phyloP scores from a whole-genome alignment of 2,113 vertebrate species.

The Phalacrocorax aristotelis region DNA sequence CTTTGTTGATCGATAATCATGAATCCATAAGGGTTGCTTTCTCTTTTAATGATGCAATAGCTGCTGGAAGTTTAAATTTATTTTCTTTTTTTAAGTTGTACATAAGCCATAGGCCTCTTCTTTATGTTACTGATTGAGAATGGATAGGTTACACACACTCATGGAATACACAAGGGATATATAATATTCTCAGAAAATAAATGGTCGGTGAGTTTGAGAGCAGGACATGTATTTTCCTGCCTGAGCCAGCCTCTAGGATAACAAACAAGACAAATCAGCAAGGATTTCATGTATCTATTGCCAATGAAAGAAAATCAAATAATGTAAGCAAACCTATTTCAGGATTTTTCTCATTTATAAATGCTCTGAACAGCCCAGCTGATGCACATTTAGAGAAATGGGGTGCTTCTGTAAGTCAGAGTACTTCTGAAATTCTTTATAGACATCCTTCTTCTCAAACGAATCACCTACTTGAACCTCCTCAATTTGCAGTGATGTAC shows the following conservation, averaged over 20 bases:
- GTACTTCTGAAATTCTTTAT: neutral
- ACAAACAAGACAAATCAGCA: neutral
- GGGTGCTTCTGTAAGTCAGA: neutral
- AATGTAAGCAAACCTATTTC: neutral
- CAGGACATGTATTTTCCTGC: neutral
- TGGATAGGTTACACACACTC: neutral
- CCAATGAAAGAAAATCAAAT: neutral
- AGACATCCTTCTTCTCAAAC: neutral
- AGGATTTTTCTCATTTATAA: neutral
- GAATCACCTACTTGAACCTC: neutral
- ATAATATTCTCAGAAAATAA: neutral
- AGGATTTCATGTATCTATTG: neutral
- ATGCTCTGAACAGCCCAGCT: neutral
- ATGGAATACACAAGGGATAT: neutral
- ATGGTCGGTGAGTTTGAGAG: neutral
- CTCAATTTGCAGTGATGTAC: neutral
- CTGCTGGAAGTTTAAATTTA: neutral
- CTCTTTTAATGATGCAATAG: neutral
- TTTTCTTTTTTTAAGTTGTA: neutral
- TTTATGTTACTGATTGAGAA: neutral
- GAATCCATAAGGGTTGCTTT: neutral
- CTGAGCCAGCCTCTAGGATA: neutral
- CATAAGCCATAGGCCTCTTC: neutral
- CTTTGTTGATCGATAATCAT: neutral
- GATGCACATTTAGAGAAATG: neutral